Conservation (phyloP, 2,113 vertebrate species). For the Sarotherodon lohbergeri region DNA sequence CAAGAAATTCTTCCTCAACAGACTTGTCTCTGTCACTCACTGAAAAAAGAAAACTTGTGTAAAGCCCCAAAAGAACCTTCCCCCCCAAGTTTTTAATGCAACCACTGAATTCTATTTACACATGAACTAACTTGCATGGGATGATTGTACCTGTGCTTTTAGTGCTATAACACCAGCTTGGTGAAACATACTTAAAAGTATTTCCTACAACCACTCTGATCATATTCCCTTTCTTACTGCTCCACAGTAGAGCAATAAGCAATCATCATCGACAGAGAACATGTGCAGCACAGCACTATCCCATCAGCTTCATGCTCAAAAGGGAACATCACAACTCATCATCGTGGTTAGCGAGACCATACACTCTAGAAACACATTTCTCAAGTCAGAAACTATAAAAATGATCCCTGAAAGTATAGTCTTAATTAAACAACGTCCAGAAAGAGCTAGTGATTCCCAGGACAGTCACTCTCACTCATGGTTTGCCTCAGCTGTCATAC, state of each 20-base stretch:
- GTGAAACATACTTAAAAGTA: background rate
- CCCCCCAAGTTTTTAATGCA: background rate
- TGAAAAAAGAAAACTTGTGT: background rate
- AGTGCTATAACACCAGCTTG: background rate
- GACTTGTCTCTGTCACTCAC: background rate
- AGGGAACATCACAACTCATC: background rate
- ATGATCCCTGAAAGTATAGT: background rate
- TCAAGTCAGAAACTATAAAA: background rate
- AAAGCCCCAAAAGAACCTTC: background rate
- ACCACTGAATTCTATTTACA: background rate
- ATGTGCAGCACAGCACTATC: background rate
- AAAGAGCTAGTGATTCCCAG: no score
- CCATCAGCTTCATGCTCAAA: background rate
- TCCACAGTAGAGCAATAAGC: background rate
- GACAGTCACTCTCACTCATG: no score
- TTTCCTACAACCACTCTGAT: slow-evolving; percentile 3
- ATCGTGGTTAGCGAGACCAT: slow-evolving; percentile 28
- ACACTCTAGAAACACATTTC: slow-evolving; percentile 28
- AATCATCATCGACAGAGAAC: slow-evolving; percentile 42
- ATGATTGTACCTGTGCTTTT: background rate
- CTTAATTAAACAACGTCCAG: background rate
- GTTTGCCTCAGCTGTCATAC: background rate
- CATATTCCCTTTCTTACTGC: slow-evolving; percentile 6
- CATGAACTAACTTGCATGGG: background rate
- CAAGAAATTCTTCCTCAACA: background rate